phyloP scores from a whole-genome alignment of 2,797 vertebrate genomes.

The Gymnothorax javanicus region DNA sequence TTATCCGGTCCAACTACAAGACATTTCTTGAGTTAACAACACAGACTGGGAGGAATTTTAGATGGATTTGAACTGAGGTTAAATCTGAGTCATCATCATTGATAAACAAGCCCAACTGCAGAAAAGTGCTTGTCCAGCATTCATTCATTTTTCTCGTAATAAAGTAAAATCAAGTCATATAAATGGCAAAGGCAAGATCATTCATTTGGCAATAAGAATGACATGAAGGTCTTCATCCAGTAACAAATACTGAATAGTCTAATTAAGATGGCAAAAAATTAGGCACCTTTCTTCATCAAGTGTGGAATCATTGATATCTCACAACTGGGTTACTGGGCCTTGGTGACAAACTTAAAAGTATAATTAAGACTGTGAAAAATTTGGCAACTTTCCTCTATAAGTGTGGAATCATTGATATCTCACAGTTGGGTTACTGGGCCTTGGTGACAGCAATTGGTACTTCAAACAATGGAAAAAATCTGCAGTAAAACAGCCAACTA shows the following conservation, averaged over 20 bases:
- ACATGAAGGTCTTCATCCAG: neutral
- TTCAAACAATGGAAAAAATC: neutral
- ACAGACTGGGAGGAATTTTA: neutral
- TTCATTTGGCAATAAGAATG: neutral
- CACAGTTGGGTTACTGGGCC: neutral
- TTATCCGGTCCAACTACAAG: constrained; percentile 31
- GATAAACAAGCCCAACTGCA: neutral
- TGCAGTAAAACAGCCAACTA: neutral
- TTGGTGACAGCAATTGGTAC: neutral
- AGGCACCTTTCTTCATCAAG: neutral
- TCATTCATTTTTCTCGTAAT: neutral
- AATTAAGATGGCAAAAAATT: neutral
- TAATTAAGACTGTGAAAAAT: neutral
- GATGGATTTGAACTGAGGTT: neutral
- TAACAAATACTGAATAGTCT: neutral
- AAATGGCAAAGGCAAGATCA: neutral
- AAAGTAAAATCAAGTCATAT: neutral
- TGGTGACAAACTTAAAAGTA: no score
- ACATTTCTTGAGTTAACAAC: neutral
- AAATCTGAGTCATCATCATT: neutral
- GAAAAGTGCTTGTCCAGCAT: neutral
- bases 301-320: neutral
- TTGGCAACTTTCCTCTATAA: neutral
- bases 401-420: neutral
- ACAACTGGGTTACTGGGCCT: neutral